A percentile compares a stretch with the other conserved stretches of the same genome.
phyloP scores from a whole-genome alignment of 2,888 invertebrate genomes.

The Listrodromus nycthemerus region DNA sequence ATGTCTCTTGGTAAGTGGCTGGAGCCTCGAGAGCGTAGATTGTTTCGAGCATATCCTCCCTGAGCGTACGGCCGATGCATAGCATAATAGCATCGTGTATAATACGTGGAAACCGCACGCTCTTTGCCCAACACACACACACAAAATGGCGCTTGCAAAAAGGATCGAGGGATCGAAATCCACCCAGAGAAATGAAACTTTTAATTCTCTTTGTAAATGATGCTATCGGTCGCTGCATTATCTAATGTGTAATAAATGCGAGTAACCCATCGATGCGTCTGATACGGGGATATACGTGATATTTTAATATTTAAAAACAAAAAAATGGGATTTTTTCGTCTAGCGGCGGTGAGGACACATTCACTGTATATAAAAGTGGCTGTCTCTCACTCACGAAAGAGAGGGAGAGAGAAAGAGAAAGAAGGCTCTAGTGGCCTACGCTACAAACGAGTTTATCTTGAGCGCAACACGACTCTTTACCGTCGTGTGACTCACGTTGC shows the following conservation, averaged over 20 bases:
- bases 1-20: conserved; percentile 84
- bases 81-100: conserved; percentile 39
- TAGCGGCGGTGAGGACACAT: conserved; percentile 6
- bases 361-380: conserved; percentile 37
- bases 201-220: not conserved
- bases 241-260: conserved; percentile 14
- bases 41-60: conserved; percentile 75
- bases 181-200: not conserved
- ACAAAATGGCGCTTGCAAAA: conserved; percentile 60
- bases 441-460: conserved; percentile 45
- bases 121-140: conserved; percentile 49
- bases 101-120: conserved; percentile 15
- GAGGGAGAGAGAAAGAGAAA: conserved; percentile 5
- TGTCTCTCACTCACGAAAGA: conserved; percentile 7
- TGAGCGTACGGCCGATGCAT: conserved; percentile 79
- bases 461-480: conserved; percentile 32
- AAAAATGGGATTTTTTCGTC: not conserved
- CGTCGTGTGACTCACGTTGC: conserved; percentile 52
- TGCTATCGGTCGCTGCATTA: conserved; percentile 2
- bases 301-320: conserved; percentile 20
- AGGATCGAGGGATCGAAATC: conserved; percentile 33
- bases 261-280: not conserved
- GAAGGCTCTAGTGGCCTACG: conserved; percentile 26
- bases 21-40: conserved; percentile 74
- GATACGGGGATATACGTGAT: conserved; percentile 26